Conservation (phyloP, 2,888 invertebrate genomes). For the Mayetiola destructor region DNA sequence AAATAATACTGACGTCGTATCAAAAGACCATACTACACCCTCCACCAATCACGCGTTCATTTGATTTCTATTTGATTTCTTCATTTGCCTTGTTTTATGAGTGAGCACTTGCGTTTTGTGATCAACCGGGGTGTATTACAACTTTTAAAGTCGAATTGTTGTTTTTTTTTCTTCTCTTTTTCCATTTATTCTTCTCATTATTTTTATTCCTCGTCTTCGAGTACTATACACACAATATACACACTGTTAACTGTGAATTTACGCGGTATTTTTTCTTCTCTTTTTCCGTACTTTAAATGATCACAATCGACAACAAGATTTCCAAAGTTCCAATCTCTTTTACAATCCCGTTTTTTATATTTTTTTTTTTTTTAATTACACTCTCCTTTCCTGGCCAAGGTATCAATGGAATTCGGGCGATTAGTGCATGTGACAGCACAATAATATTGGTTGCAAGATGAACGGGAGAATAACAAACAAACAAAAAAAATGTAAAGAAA, state of each 20-base stretch:
- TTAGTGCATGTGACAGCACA: neutral
- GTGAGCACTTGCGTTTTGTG: conserved; percentile 6
- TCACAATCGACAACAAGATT: too few species aligned
- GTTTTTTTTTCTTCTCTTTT: neutral
- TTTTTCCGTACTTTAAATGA: neutral
- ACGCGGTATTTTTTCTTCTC: neutral
- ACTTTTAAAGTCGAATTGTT: conserved; percentile 8
- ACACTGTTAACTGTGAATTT: too few species aligned
- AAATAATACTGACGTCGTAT: too few species aligned
- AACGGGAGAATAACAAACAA: neutral
- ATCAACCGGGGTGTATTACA: conserved; percentile 5
- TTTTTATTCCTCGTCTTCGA: neutral
- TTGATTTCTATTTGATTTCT: conserved; percentile 7
- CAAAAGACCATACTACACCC: too few species aligned
- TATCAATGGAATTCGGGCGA: neutral
- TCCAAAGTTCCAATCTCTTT: too few species aligned
- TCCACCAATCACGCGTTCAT: neutral
- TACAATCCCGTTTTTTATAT: neutral
- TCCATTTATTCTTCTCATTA: neutral
- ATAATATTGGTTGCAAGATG: neutral
- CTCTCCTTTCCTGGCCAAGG: conserved; percentile 6
- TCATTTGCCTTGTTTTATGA: conserved; percentile 9
- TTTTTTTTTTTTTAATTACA: too few species aligned
- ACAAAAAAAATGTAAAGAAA: neutral
- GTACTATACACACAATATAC: too few species aligned